Percentiles rank a stretch among this genome's conserved stretches.
Conservation (phyloP, 2,888 invertebrate species). For the Brenthis hecate region DNA sequence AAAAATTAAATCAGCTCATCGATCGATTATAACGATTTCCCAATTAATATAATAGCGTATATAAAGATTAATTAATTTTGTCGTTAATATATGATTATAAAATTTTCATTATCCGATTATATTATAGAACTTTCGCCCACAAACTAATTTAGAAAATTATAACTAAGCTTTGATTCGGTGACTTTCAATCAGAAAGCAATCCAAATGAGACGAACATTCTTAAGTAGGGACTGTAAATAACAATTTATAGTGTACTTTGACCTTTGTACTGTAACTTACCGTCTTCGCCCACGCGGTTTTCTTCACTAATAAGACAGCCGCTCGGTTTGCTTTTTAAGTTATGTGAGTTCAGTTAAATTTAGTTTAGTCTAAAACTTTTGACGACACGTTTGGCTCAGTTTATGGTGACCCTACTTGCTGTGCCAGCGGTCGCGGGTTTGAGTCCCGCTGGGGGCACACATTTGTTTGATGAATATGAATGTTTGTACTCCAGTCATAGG, state of each 20-base stretch:
- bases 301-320: conserved; percentile 39
- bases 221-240: conserved; percentile 43
- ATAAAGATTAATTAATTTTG: conserved; percentile 19
- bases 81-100: conserved; percentile 7
- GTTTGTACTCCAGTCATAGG: too few relatives aligned
- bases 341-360: background rate
- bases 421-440: too few relatives aligned
- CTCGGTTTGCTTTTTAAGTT: conserved; percentile 41
- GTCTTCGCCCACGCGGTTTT: conserved; percentile 52
- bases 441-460: too few relatives aligned
- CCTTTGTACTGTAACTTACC: conserved; percentile 40
- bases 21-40: conserved; percentile 14
- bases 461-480: too few relatives aligned
- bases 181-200: conserved; percentile 32
- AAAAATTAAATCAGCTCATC: background rate
- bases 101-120: conserved; percentile 13
- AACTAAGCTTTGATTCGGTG: conserved; percentile 11
- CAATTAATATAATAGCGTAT: background rate
- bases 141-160: conserved; percentile 10
- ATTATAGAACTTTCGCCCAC: conserved; percentile 18
- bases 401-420: too few relatives aligned
- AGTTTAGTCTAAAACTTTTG: too few relatives aligned
- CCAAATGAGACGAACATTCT: conserved; percentile 26
- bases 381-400: too few relatives aligned
- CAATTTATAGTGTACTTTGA: conserved; percentile 59